Evolutionary conservation across 2,797 vertebrate species (phyloP).

Genomic region (Schizopygopsis pylzovi): DNA sequence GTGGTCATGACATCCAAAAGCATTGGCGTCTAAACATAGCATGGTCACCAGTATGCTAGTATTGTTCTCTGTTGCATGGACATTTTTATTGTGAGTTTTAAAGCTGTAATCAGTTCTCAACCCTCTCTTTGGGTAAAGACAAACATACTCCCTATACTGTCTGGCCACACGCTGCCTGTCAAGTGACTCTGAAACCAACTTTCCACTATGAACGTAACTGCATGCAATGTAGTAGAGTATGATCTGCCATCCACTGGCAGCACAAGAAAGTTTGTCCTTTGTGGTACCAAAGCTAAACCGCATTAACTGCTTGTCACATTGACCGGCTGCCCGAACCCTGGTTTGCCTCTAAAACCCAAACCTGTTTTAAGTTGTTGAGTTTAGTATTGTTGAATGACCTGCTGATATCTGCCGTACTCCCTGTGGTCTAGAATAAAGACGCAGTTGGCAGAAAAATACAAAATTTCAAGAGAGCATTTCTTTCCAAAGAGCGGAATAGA

Average conservation of each 20-base stretch:
- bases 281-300: conserved; percentile 30
- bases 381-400: conserved; percentile 9
- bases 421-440: background rate
- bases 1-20: background rate
- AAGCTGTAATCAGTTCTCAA: background rate
- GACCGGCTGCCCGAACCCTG: background rate
- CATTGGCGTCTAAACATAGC: background rate
- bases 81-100: background rate
- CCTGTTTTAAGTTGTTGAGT: background rate
- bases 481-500: conserved; percentile 23
- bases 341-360: conserved; percentile 36
- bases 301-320: conserved; percentile 46
- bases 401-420: background rate
- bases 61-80: background rate
- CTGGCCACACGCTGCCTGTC: background rate
- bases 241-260: conserved; percentile 16
- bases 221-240: conserved; percentile 15
- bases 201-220: background rate
- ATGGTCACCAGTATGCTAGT: background rate
- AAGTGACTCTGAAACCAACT: too few species aligned
- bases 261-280: conserved; percentile 25
- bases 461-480: conserved; percentile 12
- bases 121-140: background rate
- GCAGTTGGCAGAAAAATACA: background rate
- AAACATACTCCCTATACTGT: background rate